Evolutionary conservation across 64 coral and sea anemone species (phyloP), one percentile per base, ranked within the genome.

Genomic region (Orbicella faveolata): DNA sequence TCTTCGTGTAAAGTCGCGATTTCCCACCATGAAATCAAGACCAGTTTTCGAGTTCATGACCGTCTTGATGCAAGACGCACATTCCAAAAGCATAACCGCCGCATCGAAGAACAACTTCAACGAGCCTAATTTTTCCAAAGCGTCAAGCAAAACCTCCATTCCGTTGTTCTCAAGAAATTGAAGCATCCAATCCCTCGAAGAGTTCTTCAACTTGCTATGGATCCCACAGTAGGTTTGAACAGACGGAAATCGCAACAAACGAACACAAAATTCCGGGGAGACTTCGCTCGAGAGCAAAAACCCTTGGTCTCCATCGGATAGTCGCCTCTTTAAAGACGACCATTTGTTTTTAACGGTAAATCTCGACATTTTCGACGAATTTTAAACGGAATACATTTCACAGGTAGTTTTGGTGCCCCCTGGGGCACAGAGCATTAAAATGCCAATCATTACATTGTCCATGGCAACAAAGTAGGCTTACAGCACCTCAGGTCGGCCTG

Each of bases 11-110:
- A 92, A 89, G n/a, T 94, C 90, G 13, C 67, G 87, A 64, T 81
- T 90, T 78, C 90, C 75, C 59, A 92, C 81, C 87, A 98, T 90
- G n/a, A 83, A 98, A 79, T 98, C 81, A 37, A 98, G 33, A 23
- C 96, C 96, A 83, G 90, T 57, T 81, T 90, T 89, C 53, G 96
- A 92, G 16, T 98, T 98, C 83, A 98, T 70, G 17, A 95, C 87
- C 21, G 75, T 84, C 90, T 94, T 94, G 23, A 98, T 98, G 39
- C 96, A 98, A 77, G 76, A 93, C 36, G 94, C 83, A 15, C 96
- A 98, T 81, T 95, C 96, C 8, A 98, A 25, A 33, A 95, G 93
- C 65, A 95, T 54, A 11, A 98, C 66, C 11, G 96, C 87, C 11
- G 96, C 87, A 57, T 92, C 90, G 15, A 88, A 75, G 23, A 98